Percentiles rank a stretch among this genome's conserved stretches.
Conservation (phyloP, 2,888 invertebrate species). For the Diabrotica balteata region DNA sequence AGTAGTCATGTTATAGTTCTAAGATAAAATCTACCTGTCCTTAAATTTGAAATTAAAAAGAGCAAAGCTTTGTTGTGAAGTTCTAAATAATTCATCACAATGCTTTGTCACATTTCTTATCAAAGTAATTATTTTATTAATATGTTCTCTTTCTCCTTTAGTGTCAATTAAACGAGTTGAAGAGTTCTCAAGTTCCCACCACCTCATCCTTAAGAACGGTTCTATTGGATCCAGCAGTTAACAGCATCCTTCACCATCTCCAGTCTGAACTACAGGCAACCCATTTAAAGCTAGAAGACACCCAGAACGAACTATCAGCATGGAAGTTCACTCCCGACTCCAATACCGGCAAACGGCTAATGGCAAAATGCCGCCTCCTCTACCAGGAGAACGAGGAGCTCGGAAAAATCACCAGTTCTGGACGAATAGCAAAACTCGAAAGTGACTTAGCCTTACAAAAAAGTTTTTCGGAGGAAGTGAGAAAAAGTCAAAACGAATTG, state of each 20-base stretch:
- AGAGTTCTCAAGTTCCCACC: constrained; percentile 85
- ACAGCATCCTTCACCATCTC: constrained; percentile 89
- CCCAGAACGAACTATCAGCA: constrained; percentile 95
- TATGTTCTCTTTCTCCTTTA: constrained; percentile 53
- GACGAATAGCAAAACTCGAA: constrained; percentile 92
- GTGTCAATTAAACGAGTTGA: constrained; percentile 94
- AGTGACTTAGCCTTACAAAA: constrained; percentile 94
- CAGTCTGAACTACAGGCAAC: constrained; percentile 89
- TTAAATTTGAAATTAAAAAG: too few species aligned
- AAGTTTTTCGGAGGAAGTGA: constrained; percentile 94
- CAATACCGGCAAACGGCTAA: constrained; percentile 95
- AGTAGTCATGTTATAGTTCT: too few species aligned
- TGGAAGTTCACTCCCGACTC: constrained; percentile 99
- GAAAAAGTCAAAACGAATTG: constrained; percentile 94
- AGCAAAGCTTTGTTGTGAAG: too few species aligned
- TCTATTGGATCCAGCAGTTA: constrained; percentile 93
- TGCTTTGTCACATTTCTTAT: too few species aligned
- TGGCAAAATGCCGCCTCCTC: constrained; percentile 94
- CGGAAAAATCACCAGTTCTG: constrained; percentile 94
- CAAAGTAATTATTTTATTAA: too few species aligned
- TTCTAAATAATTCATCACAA: too few species aligned
- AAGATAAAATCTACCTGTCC: too few species aligned
- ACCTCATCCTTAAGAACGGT: constrained; percentile 79
- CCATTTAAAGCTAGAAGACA: constrained; percentile 91
- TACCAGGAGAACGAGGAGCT: constrained; percentile 98